Percentiles rank a stretch among this genome's conserved stretches.
Evolutionary conservation across 2,113 vertebrate species (phyloP).

Genomic region (Xenus cinereus): DNA sequence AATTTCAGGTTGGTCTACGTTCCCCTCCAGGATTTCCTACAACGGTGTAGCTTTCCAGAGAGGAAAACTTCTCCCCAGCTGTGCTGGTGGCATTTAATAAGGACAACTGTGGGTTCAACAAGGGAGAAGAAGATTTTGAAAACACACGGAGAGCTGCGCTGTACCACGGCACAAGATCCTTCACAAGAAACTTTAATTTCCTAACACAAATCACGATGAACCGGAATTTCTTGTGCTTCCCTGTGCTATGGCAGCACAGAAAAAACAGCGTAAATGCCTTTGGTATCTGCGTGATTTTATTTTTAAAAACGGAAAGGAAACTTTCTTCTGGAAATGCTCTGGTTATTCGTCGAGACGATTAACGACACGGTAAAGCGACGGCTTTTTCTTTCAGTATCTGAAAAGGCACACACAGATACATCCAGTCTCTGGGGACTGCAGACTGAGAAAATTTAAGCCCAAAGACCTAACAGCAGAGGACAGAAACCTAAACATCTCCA

Average conservation of each 20-base stretch:
- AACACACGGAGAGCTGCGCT: background rate
- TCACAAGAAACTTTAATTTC: background rate
- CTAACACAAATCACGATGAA: background rate
- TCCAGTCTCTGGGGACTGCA: background rate
- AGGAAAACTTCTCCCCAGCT: background rate
- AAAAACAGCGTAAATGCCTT: background rate
- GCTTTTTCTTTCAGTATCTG: background rate
- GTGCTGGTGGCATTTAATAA: background rate
- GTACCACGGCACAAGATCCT: background rate
- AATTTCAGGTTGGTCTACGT: fast-evolving
- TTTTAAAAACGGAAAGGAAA: background rate
- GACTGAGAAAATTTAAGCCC: background rate
- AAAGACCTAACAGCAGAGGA: background rate
- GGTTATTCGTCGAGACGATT: background rate
- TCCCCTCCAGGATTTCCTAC: background rate
- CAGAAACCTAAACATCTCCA: background rate
- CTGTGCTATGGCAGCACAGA: background rate
- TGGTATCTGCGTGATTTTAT: background rate
- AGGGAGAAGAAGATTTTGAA: background rate
- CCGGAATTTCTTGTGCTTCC: background rate
- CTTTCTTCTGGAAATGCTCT: background rate
- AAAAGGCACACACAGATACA: background rate
- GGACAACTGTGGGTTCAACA: background rate
- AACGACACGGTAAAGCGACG: background rate
- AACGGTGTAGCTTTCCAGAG: background rate